A percentile compares a stretch with the other conserved stretches of the same genome.
phyloP scores from a whole-genome alignment of 2,797 vertebrate species.

The Fringilla coelebs region DNA sequence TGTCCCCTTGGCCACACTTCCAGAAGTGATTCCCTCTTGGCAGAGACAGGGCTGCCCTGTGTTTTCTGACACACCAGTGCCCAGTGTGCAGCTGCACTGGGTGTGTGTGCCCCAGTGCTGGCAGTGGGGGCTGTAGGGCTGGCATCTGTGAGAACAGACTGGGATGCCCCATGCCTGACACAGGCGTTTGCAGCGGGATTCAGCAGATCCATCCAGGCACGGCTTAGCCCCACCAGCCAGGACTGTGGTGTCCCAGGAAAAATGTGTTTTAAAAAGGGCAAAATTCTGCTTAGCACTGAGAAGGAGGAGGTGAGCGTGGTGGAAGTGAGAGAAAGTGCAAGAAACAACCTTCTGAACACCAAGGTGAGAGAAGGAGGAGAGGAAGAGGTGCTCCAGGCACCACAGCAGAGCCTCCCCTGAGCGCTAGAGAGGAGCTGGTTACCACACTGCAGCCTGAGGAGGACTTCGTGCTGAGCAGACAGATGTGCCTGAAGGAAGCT shows the following conservation, averaged over 20 bases:
- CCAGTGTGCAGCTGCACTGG: not conserved
- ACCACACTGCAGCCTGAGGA: not conserved
- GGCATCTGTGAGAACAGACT: too few species aligned
- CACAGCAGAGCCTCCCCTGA: not conserved
- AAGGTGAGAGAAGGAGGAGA: not conserved
- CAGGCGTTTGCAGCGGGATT: not conserved
- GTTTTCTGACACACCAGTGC: not conserved
- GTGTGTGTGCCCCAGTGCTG: rapidly evolving
- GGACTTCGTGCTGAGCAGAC: rapidly evolving
- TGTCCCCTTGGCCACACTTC: not conserved
- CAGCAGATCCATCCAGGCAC: not conserved
- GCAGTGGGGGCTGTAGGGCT: not conserved
- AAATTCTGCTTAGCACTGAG: not conserved
- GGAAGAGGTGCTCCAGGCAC: not conserved
- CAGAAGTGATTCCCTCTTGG: not conserved
- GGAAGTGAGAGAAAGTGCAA: not conserved
- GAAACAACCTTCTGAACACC: not conserved
- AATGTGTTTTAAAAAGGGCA: not conserved
- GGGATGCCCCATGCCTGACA: rapidly evolving
- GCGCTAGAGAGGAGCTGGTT: not conserved
- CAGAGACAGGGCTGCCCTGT: not conserved
- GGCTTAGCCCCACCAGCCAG: not conserved
- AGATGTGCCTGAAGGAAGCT: not conserved
- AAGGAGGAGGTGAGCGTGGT: not conserved
- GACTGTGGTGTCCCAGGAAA: not conserved